phyloP scores from a whole-genome alignment of 1,140 invertebrate species.

The Coptotermes formosanus region DNA sequence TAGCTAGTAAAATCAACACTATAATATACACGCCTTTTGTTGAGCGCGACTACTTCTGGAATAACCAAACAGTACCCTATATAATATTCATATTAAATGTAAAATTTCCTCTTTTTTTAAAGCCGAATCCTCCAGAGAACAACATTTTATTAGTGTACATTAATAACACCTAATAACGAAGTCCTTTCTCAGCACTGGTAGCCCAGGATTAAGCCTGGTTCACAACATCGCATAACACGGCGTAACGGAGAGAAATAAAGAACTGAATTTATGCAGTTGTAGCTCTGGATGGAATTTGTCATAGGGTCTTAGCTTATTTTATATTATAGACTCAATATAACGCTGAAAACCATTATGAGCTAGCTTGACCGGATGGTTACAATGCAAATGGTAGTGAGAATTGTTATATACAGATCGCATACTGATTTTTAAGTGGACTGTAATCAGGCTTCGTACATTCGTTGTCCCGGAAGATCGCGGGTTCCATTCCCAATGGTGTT shows the following conservation, averaged over 20 bases:
- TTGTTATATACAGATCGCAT: too few species aligned
- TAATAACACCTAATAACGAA: constrained; percentile 25
- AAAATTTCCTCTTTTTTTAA: constrained; percentile 26
- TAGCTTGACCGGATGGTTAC: too few species aligned
- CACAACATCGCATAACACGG: neutral
- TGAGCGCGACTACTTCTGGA: neutral
- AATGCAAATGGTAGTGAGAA: too few species aligned
- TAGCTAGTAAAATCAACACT: constrained; percentile 32
- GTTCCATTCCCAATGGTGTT: too few species aligned
- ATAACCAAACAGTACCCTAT: constrained; percentile 7
- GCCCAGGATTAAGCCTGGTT: neutral
- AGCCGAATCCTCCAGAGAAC: constrained; percentile 30
- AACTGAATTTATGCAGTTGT: neutral
- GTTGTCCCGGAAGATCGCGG: too few species aligned
- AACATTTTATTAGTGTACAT: constrained; percentile 27
- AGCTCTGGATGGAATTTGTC: neutral
- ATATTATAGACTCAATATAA: too few species aligned
- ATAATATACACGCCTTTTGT: constrained; percentile 10
- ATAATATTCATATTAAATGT: constrained; percentile 22
- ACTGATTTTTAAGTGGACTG: too few species aligned
- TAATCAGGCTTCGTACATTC: too few species aligned
- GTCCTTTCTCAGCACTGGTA: constrained; percentile 6
- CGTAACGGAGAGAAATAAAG: neutral
- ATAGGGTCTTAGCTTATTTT: neutral
- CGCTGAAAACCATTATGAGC: too few species aligned